These are phyloP conservation scores for Baronia brevicornis DNA, from an alignment of 2,888 invertebrate species.

Conservation along the genomic window DNA sequence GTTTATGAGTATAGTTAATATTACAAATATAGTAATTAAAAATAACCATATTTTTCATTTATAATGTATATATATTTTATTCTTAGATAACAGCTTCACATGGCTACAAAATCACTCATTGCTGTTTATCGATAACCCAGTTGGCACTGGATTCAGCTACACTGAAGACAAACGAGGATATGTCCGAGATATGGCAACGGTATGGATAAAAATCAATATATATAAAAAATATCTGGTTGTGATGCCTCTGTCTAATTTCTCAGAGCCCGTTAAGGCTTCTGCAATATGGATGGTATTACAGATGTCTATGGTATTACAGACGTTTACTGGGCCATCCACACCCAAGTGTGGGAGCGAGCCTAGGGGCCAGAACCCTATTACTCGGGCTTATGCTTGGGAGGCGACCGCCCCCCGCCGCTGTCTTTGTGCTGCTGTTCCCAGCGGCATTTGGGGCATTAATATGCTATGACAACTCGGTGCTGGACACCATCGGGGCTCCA, in stretches of 20 bases:
- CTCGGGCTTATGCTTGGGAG: too few relatives aligned
- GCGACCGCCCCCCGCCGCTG: too few relatives aligned
- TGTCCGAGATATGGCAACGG: constrained; percentile 71
- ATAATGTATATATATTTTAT: neutral
- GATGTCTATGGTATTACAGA: too few relatives aligned
- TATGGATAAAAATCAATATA: constrained; percentile 33
- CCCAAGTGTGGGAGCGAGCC: too few relatives aligned
- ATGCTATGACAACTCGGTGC: too few relatives aligned
- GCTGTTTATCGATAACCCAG: constrained; percentile 80
- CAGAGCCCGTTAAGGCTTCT: too few relatives aligned
- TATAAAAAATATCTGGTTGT: neutral
- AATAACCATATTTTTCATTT: neutral
- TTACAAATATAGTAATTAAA: neutral
- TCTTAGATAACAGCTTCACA: constrained; percentile 59
- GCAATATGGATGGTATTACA: too few relatives aligned
- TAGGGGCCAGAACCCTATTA: too few relatives aligned
- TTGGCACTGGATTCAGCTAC: constrained; percentile 79
- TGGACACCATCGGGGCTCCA: too few relatives aligned
- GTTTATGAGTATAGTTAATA: neutral
- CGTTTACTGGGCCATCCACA: too few relatives aligned
- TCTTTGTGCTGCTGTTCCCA: too few relatives aligned
- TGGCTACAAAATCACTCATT: constrained; percentile 78
- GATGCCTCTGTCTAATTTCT: neutral
- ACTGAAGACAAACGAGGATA: constrained; percentile 72
- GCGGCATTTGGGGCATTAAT: too few relatives aligned